Evolutionary conservation across 2,113 vertebrate genomes (phyloP), one percentile per base, ranked within the genome.

Genomic region (Protomyctophum bolini): DNA sequence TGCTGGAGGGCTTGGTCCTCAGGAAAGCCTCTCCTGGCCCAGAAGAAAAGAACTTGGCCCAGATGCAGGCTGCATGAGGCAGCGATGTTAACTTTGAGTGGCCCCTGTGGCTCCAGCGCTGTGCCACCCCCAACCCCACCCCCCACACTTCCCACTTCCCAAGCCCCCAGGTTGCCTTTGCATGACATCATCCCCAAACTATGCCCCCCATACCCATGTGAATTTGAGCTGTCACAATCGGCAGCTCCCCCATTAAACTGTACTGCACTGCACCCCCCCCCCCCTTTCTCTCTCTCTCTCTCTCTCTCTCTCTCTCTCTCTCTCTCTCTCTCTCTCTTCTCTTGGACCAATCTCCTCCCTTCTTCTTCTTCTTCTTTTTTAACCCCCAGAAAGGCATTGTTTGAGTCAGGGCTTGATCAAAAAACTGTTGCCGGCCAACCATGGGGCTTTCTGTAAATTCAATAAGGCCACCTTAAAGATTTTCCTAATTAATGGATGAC

Each of bases 401-500:
- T 90, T 94, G 93, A 91, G 87, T 91, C 92, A 91, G 94, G 93
- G 94, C 94, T 94, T 96, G 96, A 98, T 98, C 97, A 98, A 97
- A 98, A 98, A 97, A 97, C 95, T 95, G 95, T 94, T 95, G 95
- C 93, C 96, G 93, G 95, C 95, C 95, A 96, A 96, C 95, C 92
- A 92, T 94, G 92, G 91, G 91, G 93, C 95, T 98, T 96, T 98
- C 96, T 97, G 95, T 96, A 95, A 94, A 94, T 95, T 97, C 96
- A 96, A 95, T 96, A 95, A 97, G 96, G 95, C 98, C 97, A 98
- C 98, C 98, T 98, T 97, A 98, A 98, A 96, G 95, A 98, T 98
- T 98, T 98, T 96, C 97, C 97, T 99, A 98, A 99, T 99, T 97
- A 98, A 98, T 98, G 97, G 97, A 98, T 98, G 96, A 97, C 98